phyloP scores from a whole-genome alignment of 2,888 invertebrate genomes.

The Zonitis immaculata region DNA sequence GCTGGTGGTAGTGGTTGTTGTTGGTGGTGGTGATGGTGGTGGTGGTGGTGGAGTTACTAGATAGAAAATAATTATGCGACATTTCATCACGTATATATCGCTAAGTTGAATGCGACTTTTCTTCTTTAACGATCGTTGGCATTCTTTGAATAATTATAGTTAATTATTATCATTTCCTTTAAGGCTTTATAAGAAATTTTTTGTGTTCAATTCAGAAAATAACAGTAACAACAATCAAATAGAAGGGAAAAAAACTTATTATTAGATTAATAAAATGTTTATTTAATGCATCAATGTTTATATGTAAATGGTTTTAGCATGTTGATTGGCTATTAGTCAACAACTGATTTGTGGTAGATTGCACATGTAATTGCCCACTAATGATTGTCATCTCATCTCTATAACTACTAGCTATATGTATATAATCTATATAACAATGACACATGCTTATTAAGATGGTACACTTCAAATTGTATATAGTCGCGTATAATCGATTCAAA shows the following conservation, averaged over 20 bases:
- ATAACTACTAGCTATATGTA: constrained; percentile 31
- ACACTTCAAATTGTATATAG: constrained; percentile 24
- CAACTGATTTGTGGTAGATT: constrained; percentile 35
- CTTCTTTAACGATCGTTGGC: constrained; percentile 13
- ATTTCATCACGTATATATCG: constrained; percentile 18
- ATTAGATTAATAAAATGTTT: background rate
- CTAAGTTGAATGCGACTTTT: constrained; percentile 13
- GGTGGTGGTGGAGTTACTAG: background rate
- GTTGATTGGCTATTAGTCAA: constrained; percentile 41
- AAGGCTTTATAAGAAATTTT: background rate
- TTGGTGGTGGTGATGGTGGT: background rate
- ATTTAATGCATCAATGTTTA: background rate
- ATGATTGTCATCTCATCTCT: constrained; percentile 40
- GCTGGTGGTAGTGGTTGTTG: background rate
- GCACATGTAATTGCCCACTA: constrained; percentile 41
- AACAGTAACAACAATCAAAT: no score
- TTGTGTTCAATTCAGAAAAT: background rate
- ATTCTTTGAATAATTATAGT: constrained; percentile 17
- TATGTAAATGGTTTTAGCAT: constrained; percentile 30
- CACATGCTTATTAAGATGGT: constrained; percentile 37
- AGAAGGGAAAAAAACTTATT: no score
- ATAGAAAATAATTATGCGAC: constrained; percentile 15
- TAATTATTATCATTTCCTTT: constrained; percentile 11
- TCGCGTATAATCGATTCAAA: background rate
- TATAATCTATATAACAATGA: constrained; percentile 33